These are phyloP conservation scores for Microctenopoma lineatum DNA, from an alignment of 2,797 vertebrate genomes.

Conservation along the genomic window DNA sequence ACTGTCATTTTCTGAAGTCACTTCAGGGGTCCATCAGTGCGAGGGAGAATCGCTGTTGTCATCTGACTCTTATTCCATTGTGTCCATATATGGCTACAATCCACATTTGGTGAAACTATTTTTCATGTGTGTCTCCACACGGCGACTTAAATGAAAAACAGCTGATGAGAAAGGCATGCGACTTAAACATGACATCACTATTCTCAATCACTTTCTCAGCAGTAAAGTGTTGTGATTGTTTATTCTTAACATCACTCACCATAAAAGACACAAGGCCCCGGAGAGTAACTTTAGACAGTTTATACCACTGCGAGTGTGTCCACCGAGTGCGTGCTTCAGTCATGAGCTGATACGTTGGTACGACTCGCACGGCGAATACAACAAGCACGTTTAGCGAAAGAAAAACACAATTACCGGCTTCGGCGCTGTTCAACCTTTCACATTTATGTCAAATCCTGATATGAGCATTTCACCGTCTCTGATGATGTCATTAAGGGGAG, in stretches of 20 bases:
- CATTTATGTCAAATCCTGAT: constrained; percentile 18
- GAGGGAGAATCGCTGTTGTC: constrained; percentile 48
- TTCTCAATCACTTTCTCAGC: constrained; percentile 55
- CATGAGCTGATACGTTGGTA: constrained; percentile 26
- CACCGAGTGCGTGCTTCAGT: constrained; percentile 16
- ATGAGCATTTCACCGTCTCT: neutral
- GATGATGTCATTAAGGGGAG: constrained; percentile 25
- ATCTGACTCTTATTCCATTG: constrained; percentile 46
- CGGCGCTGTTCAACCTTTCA: constrained; percentile 31
- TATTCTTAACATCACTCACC: constrained; percentile 55
- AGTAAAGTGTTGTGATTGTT: constrained; percentile 54
- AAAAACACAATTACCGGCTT: constrained; percentile 48
- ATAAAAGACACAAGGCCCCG: constrained; percentile 26
- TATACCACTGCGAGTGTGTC: neutral
- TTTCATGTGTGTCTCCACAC: constrained; percentile 46
- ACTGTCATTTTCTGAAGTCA: constrained; percentile 10
- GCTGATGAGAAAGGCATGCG: constrained; percentile 72
- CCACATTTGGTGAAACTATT: constrained; percentile 57
- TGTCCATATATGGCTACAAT: constrained; percentile 73
- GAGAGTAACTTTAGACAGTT: constrained; percentile 36
- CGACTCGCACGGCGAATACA: constrained; percentile 24
- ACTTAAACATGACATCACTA: constrained; percentile 78
- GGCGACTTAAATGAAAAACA: constrained; percentile 77
- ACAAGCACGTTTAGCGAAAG: constrained; percentile 6
- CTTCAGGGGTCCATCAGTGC: constrained; percentile 25